phyloP scores from a whole-genome alignment of 2,888 invertebrate genomes.

The Mesochorus sp. region DNA sequence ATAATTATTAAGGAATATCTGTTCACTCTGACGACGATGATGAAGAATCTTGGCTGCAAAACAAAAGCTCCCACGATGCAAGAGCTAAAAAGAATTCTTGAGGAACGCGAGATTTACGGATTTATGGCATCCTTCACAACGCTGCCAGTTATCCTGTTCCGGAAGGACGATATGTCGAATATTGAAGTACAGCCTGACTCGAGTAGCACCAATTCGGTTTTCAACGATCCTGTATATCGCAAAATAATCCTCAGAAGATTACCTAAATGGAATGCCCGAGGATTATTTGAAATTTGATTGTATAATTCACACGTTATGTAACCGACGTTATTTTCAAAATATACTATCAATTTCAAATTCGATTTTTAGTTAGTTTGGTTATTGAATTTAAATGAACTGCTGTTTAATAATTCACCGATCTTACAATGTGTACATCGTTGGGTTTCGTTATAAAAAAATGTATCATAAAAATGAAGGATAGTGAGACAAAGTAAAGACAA shows the following conservation, averaged over 20 bases:
- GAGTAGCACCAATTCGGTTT: background rate
- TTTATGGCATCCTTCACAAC: conserved; percentile 66
- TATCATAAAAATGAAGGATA: no score
- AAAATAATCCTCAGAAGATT: background rate
- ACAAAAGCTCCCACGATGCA: conserved; percentile 68
- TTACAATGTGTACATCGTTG: no score
- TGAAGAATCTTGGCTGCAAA: conserved; percentile 71
- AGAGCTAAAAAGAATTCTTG: conserved; percentile 61
- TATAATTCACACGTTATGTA: no score
- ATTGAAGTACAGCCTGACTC: background rate
- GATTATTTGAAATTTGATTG: conserved; percentile 51
- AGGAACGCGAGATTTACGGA: conserved; percentile 59
- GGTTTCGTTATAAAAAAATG: no score
- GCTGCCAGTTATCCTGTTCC: conserved; percentile 70
- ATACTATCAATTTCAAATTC: no score
- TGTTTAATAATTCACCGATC: no score
- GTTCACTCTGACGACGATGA: conserved; percentile 58
- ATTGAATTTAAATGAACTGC: no score
- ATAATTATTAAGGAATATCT: conserved; percentile 70
- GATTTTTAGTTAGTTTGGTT: no score
- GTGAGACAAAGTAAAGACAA: no score
- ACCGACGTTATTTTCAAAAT: no score
- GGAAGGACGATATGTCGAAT: conserved; percentile 65
- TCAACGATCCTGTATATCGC: background rate
- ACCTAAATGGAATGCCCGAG: background rate